Base-by-base conservation (phyloP, 1,140 invertebrate species). In the Hypsibius dujardini region DNA sequence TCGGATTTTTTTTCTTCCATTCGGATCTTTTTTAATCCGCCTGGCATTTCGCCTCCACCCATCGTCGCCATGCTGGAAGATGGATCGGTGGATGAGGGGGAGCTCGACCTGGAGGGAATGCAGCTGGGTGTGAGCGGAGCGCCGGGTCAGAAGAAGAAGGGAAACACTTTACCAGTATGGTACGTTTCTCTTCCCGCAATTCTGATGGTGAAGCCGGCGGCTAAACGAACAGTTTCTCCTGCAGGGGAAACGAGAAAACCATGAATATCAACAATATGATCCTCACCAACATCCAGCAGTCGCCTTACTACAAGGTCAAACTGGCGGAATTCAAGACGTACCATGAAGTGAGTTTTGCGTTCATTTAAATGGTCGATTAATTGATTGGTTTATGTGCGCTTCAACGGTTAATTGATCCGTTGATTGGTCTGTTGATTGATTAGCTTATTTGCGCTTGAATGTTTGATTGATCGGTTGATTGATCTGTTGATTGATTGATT, bases 261-360 rank as follows among this genome's bases (percentile, higher is more conserved):
- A 99, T 99, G 96, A 98, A 98, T 83, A 83, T 99, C 75, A 99
- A 99, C 83, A 87, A 90, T 70, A 83, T 99, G 72, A 95, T 99
- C 78, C 82, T 98, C 75, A 95, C 95, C 71, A 99, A 99, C 80
- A 98, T 98, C 77, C 91, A 95, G 80, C 92, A 91, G 77, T 97
- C 93, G 74, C 93, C 93, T 80, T 99, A 99, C 83, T 99, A 97
- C 81, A 98, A 98, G 88, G 88, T 90, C 71, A 93, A 95, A 82
- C 83, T 99, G 73, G 95, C 92, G 80, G 95, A 97, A 80, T 80
- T 98, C 76, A 98, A 97, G 81, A 97, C 94, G 0, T 99, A 97
- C 79, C 95, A 98, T 82, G 94, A 98, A 84, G 93, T 99, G 40
- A 91, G 45, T 67, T 67, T 67, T 42, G 42, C 62, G 62, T 12